Conservation (phyloP, 2,113 vertebrate species). For the Talpa occidentalis region DNA sequence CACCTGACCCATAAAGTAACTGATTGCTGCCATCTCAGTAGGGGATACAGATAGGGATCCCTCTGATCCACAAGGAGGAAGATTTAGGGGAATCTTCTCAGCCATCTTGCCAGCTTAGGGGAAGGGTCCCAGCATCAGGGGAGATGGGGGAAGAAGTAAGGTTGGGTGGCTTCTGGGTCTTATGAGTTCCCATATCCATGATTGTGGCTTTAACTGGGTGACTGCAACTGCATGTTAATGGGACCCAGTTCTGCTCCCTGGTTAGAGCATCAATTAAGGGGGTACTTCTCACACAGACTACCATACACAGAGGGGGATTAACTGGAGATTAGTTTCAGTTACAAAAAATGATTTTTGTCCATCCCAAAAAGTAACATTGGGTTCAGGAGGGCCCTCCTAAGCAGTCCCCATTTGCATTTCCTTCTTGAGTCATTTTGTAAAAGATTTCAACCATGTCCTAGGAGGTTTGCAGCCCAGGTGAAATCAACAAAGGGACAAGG, state of each 20-base stretch:
- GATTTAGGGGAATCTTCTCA: fast-evolving
- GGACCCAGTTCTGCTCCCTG: neutral
- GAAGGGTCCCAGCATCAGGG: neutral
- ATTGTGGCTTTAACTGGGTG: too few species aligned
- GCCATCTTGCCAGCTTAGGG: neutral
- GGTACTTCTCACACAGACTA: neutral
- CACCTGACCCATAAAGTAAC: too few species aligned
- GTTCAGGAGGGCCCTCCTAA: neutral
- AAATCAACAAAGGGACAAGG: conserved; percentile 36
- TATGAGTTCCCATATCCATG: too few species aligned
- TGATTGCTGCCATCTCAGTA: neutral
- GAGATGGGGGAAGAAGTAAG: neutral
- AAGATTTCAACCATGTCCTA: neutral
- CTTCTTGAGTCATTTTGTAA: neutral
- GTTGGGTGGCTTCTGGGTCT: neutral
- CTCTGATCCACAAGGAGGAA: neutral
- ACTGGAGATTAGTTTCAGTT: neutral
- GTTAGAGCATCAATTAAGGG: neutral
- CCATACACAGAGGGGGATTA: neutral
- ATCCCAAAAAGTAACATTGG: neutral
- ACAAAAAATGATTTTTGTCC: neutral
- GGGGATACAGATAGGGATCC: neutral
- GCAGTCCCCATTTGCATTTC: neutral
- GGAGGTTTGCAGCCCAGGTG: conserved; percentile 35
- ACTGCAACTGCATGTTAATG: too few species aligned